Conservation (phyloP, 37 sponge, comb jelly and placozoan genomes). For the Haliclona indistincta region DNA sequence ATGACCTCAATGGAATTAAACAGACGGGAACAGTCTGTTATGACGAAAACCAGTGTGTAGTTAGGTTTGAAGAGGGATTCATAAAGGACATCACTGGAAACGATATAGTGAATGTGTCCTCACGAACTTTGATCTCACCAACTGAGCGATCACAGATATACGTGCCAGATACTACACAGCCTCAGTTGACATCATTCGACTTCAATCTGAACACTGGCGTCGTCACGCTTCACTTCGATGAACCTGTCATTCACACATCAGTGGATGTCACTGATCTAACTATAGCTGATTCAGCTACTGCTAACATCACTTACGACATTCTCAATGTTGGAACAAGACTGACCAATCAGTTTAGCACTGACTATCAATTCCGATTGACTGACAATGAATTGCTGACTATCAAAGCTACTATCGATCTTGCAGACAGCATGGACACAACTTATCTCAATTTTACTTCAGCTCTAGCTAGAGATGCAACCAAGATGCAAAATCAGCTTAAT, state of each 20-base stretch:
- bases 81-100: slow-evolving; percentile 74
- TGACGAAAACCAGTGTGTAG: slow-evolving; percentile 47
- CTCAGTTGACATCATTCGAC: slow-evolving; percentile 48
- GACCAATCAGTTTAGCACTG: slow-evolving; percentile 33
- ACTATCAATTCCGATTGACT: slow-evolving; percentile 44
- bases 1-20: slow-evolving; percentile 80
- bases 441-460: slow-evolving; percentile 70
- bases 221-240: slow-evolving; percentile 73
- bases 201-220: slow-evolving; percentile 66
- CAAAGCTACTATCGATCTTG: slow-evolving; percentile 70
- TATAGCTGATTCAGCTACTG: slow-evolving; percentile 40
- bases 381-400: slow-evolving; percentile 59
- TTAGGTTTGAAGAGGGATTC: slow-evolving; percentile 49
- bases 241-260: slow-evolving; percentile 58
- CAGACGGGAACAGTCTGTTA: slow-evolving; percentile 48
- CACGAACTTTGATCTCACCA: neutral
- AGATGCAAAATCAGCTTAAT: slow-evolving; percentile 25
- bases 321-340: slow-evolving; percentile 40
- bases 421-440: slow-evolving; percentile 44
- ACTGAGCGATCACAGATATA: slow-evolving; percentile 30
- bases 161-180: slow-evolving; percentile 70
- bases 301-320: slow-evolving; percentile 37
- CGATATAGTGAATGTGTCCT: slow-evolving; percentile 17
- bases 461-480: slow-evolving; percentile 64
- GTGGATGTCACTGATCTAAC: slow-evolving; percentile 53